These are phyloP conservation scores for Phoronis australis DNA, from an alignment of 2,888 invertebrate genomes.

Conservation along the genomic window DNA sequence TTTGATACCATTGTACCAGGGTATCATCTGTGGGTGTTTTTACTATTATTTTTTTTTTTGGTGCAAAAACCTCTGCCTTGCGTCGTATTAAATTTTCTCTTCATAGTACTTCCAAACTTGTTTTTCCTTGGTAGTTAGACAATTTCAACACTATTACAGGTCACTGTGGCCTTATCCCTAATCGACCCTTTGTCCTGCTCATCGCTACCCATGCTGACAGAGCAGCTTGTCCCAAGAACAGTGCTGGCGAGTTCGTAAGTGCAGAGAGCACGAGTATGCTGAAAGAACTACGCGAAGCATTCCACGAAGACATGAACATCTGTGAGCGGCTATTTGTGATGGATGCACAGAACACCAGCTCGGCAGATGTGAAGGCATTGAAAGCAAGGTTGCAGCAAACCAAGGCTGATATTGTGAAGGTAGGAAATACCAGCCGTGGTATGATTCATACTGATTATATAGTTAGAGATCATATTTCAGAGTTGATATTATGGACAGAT, in stretches of 20 bases:
- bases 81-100: too few relatives aligned
- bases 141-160: too few relatives aligned
- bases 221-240: slow-evolving; percentile 56
- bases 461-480: not conserved
- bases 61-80: too few relatives aligned
- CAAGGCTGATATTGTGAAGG: slow-evolving; percentile 58
- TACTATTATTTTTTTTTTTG: too few relatives aligned
- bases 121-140: too few relatives aligned
- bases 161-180: slow-evolving; percentile 59
- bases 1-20: too few relatives aligned
- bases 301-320: slow-evolving; percentile 60
- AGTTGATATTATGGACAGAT: not conserved
- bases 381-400: slow-evolving; percentile 58
- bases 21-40: too few relatives aligned
- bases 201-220: slow-evolving; percentile 64
- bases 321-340: slow-evolving; percentile 59
- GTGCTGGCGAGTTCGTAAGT: slow-evolving; percentile 60
- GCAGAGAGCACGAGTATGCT: slow-evolving; percentile 58
- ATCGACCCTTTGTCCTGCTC: slow-evolving; percentile 58
- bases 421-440: slow-evolving; percentile 23
- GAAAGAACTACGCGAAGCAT: slow-evolving; percentile 53
- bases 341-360: slow-evolving; percentile 62
- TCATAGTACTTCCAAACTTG: too few relatives aligned
- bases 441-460: not conserved
- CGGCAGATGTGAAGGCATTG: slow-evolving; percentile 61